phyloP scores from a whole-genome alignment of 2,797 vertebrate species.

The Megalops cyprinoides region DNA sequence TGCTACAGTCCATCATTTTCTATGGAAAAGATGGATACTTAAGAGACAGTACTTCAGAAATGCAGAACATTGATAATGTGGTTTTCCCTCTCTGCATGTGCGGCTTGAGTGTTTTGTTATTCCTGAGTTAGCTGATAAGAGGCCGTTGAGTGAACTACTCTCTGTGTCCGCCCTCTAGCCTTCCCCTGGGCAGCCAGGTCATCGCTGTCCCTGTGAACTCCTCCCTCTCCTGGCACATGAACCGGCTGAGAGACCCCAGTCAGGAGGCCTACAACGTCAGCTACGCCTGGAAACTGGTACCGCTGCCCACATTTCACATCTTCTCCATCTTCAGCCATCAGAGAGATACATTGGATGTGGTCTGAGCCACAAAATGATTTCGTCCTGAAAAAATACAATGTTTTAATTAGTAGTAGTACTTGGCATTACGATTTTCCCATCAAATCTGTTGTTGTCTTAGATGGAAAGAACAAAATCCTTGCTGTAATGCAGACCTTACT shows the following conservation, averaged over 20 bases:
- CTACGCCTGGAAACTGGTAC: conserved; percentile 99
- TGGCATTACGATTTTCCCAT: not conserved
- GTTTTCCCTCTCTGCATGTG: not conserved
- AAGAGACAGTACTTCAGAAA: no score
- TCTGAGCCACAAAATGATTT: no score
- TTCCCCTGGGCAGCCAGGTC: conserved; percentile 95
- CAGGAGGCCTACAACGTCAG: conserved; percentile 95
- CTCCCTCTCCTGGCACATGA: conserved; percentile 95
- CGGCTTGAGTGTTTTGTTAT: not conserved
- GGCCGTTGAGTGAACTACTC: not conserved
- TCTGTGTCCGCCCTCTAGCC: conserved; percentile 69
- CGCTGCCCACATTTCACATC: conserved; percentile 18
- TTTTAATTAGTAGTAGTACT: no score
- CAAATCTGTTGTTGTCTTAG: not conserved
- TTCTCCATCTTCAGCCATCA: no score
- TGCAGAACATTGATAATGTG: no score
- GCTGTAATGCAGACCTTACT: not conserved
- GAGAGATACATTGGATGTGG: no score
- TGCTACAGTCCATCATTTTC: no score
- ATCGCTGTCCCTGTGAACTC: conserved; percentile 94
- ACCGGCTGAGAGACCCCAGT: conserved; percentile 86
- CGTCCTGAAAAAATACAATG: no score
- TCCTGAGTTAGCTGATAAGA: not conserved
- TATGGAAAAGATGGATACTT: no score
- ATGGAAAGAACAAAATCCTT: not conserved